Base-by-base conservation (phyloP, 2,797 vertebrate species). In the Pelodytes ibericus region DNA sequence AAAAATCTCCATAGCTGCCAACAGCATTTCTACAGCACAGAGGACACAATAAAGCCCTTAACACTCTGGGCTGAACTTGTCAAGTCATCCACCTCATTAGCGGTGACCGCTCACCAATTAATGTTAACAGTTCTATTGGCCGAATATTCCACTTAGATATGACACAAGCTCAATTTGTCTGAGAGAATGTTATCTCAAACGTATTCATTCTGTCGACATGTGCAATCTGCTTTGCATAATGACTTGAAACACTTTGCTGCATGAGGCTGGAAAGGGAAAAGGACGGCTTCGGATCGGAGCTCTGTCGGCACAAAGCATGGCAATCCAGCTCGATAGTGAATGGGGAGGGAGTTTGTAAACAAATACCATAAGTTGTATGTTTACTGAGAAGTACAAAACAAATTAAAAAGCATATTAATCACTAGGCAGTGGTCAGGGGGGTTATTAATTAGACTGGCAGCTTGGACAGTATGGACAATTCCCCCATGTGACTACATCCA, bases 71-170 rank as follows among this genome's bases (percentile, higher is more conserved):
- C 64, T 69, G 47, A 57, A 67, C 63, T 53, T 56, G 64, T 73
- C 56, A 62, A 24, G 31, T 20, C 20, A 51, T 27, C 30, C 63
- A 63, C 56, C 58, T 73, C 76, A 73, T 73, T 78, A 72, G 36
- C 51, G 70, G 24, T 78, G 76, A 78, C 76, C 56, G 26, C 31
- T 72, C 30, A 68, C 56, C 69, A 72, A 78, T 72, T 78, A 78
- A 53, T 30, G 63, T 66, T 74, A 74, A 30, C 51, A 74, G 51
- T 72, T 59, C 57, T 51, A 67, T 56, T 16, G 53, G 30, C 26
- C 25, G 33, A 44, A 15, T 51, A 49, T 57, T 26, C 27, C 22
- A 53, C 30, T 39, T 41, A 72, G 62, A 67, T 24, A 68, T 57
- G 62, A 62, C 63, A 56, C 39, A 27, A 44, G 26, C 24, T 29